Percentiles rank a stretch among this genome's conserved stretches.
Conservation (phyloP, 1,140 invertebrate species). For the Diachasma alloeum region DNA sequence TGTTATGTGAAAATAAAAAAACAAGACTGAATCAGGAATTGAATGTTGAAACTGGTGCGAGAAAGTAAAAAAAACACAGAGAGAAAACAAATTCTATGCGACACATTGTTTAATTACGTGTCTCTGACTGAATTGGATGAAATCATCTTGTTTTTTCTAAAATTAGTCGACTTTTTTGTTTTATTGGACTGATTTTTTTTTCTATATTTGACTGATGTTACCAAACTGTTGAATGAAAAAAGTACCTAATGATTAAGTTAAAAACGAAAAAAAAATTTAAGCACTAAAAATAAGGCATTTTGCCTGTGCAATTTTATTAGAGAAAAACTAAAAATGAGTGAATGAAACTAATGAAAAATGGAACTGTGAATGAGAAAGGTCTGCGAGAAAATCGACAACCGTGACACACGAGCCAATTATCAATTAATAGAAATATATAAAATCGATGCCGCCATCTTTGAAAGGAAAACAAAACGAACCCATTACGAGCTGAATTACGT, state of each 20-base stretch:
- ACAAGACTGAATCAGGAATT: conserved; percentile 48
- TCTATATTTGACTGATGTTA: conserved; percentile 64
- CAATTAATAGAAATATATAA: conserved; percentile 17
- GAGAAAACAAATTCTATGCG: conserved; percentile 22
- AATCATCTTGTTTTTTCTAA: conserved; percentile 45
- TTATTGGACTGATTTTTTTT: conserved; percentile 63
- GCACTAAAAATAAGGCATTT: conserved; percentile 16
- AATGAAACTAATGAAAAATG: conserved; percentile 6
- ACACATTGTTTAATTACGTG: conserved; percentile 14
- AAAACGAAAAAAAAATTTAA: conserved; percentile 36
- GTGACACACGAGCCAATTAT: conserved; percentile 26
- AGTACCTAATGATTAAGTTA: conserved; percentile 63
- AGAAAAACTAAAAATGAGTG: background rate
- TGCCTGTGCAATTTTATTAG: conserved; percentile 19
- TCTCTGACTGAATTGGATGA: conserved; percentile 61
- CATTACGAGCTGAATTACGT: background rate
- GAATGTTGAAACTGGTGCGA: conserved; percentile 24
- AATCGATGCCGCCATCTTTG: background rate
- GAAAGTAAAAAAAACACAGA: conserved; percentile 1
- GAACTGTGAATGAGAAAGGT: conserved; percentile 18
- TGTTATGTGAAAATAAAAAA: conserved; percentile 12
- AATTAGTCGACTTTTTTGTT: conserved; percentile 51
- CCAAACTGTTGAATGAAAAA: conserved; percentile 63
- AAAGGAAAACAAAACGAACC: background rate
- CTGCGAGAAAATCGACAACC: conserved; percentile 30